These are phyloP conservation scores for Xyrichtys novacula DNA, from an alignment of 2,797 vertebrate species.

Conservation along the genomic window DNA sequence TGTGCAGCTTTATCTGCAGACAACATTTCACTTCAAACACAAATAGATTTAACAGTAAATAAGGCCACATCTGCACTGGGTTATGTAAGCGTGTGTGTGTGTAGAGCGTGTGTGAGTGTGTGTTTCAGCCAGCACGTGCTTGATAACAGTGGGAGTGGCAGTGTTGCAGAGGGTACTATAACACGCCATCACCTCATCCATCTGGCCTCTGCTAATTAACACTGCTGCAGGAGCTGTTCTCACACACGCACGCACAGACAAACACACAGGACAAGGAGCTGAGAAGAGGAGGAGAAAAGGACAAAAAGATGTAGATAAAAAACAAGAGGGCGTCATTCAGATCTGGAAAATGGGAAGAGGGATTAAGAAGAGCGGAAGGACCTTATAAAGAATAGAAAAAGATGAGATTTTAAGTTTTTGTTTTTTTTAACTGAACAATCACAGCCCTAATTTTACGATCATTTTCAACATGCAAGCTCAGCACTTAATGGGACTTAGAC, in stretches of 20 bases:
- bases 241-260: slow-evolving; percentile 25
- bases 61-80: slow-evolving; percentile 56
- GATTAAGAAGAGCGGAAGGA: neutral
- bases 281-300: slow-evolving; percentile 15
- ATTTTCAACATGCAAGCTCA: too few species aligned
- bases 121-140: slow-evolving; percentile 32
- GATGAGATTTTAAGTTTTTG: too few species aligned
- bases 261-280: slow-evolving; percentile 11
- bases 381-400: neutral
- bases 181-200: slow-evolving; percentile 73
- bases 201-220: slow-evolving; percentile 82
- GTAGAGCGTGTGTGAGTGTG: slow-evolving; percentile 26
- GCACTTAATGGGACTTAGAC: too few species aligned
- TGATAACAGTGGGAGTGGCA: slow-evolving; percentile 53
- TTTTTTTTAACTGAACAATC: too few species aligned
- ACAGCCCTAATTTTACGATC: too few species aligned
- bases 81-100: slow-evolving; percentile 51
- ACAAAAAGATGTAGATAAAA: slow-evolving; percentile 11
- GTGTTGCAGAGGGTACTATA: slow-evolving; percentile 47
- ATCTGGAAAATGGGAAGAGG: neutral
- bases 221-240: slow-evolving; percentile 56
- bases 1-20: slow-evolving; percentile 23
- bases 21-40: slow-evolving; percentile 19
- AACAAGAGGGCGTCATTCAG: neutral
- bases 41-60: slow-evolving; percentile 55